Base-by-base conservation (phyloP, 2,797 vertebrate species). In the Hoplostethus atlanticus region DNA sequence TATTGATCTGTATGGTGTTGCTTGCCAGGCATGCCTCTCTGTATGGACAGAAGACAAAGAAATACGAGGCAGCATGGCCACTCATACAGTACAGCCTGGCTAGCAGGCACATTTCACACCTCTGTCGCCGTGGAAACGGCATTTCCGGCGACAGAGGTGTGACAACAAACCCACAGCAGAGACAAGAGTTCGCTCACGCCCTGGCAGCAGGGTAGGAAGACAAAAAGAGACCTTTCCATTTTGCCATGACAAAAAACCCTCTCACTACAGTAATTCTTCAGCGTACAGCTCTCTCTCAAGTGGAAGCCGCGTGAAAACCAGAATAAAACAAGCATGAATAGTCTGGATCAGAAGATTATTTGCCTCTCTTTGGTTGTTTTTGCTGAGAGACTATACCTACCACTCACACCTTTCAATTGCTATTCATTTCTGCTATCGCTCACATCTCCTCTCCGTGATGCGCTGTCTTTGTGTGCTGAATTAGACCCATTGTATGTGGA, bases 381-480 rank as follows among this genome's bases (percentile, higher is more conserved):
- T 85, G 86, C 84, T 84, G 80, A 83, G 83, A 83, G 74, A 79
- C 82, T 67, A 10, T 30, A 60, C 48, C 67, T 52, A 54, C 53
- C 81, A 88, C 81, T 91, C 86, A 89, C 87, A 90, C 87, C 87
- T 90, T 90, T 91, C 87, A 92, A 85, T 87, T 83, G 87, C 83
- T 68, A 71, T 88, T 93, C 89, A 91, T 90, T 87, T 74, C 63
- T 84, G 74, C 66, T 90, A 92, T 93, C 84, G 52, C 71, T 75
- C 73, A 70, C 89, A 87, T 91, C 89, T 84, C 79, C 34, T 54
- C 68, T 6, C 15, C 81, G 91, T 87, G 88, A 84, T 75, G 74
- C 31, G 63, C 64, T 1, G 74, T 81, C 88, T 87, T 87, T 89
- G 86, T 90, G 69, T 38, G 73, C 84, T 69, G 87, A 91, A 87